Evolutionary conservation across 2,797 vertebrate species (phyloP).

Genomic region (Pteronotus mesoamericanus): DNA sequence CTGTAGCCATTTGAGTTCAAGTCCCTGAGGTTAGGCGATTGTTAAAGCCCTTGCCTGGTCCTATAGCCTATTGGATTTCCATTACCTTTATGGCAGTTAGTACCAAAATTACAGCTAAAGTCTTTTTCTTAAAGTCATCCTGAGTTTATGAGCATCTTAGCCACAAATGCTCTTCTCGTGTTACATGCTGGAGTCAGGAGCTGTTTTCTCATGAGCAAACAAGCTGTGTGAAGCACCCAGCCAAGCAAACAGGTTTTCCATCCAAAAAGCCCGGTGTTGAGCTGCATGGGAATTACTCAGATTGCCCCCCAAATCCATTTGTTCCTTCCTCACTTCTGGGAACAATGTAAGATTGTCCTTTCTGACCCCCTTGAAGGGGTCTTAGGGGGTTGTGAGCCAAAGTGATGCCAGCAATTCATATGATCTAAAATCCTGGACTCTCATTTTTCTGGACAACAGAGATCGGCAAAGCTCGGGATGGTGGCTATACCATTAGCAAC

Average conservation of each 20-base stretch:
- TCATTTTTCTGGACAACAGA: not conserved
- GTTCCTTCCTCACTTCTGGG: not conserved
- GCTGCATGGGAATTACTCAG: not conserved
- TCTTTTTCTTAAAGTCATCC: not conserved
- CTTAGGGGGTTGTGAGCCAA: not conserved
- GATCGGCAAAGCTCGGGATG: not conserved
- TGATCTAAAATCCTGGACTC: not conserved
- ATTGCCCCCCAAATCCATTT: not conserved
- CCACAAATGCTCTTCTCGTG: not conserved
- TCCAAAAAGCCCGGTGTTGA: not conserved
- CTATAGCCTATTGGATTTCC: not conserved
- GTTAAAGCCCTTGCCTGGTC: not conserved
- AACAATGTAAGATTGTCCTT: not conserved
- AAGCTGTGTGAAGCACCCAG: not conserved
- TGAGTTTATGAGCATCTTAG: not conserved
- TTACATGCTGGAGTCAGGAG: not conserved
- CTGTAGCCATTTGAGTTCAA: not conserved
- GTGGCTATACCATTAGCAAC: fast-evolving
- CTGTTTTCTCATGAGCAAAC: not conserved
- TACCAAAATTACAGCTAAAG: not conserved
- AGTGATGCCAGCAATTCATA: not conserved
- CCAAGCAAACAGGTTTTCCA: not conserved
- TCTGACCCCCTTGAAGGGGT: not conserved
- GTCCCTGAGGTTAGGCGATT: not conserved
- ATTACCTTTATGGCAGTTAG: not conserved